Evolutionary conservation across 2,113 vertebrate species (phyloP).

Genomic region (Oncorhynchus tshawytscha): DNA sequence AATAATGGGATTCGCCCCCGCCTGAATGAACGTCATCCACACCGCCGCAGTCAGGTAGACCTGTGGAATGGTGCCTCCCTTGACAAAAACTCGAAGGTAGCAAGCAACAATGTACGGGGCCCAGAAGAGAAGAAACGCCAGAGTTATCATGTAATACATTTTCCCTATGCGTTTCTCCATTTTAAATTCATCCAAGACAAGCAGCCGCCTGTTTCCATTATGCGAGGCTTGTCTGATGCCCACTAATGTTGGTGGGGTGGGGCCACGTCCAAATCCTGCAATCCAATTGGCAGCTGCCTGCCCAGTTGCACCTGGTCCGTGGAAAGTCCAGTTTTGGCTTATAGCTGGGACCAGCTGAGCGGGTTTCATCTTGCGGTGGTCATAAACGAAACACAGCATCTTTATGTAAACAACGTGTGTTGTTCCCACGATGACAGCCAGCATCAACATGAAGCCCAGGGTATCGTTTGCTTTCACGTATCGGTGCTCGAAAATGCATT

Average conservation of each 20-base stretch:
- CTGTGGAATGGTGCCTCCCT: slow-evolving; percentile 82
- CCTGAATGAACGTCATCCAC: slow-evolving; percentile 96
- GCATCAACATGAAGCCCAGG: slow-evolving; percentile 92
- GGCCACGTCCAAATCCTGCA: slow-evolving; percentile 91
- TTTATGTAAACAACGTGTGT: slow-evolving; percentile 93
- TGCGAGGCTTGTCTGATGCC: slow-evolving; percentile 89
- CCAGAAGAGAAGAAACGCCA: slow-evolving; percentile 91
- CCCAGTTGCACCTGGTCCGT: slow-evolving; percentile 91
- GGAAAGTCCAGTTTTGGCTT: slow-evolving; percentile 98
- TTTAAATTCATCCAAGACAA: slow-evolving; percentile 96
- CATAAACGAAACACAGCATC: slow-evolving; percentile 93
- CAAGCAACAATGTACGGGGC: slow-evolving; percentile 92
- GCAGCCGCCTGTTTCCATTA: slow-evolving; percentile 84
- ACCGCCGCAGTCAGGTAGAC: slow-evolving; percentile 89
- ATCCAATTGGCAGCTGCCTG: slow-evolving; percentile 98
- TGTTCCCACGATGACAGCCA: slow-evolving; percentile 86
- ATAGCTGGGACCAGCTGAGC: slow-evolving; percentile 92
- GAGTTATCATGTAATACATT: slow-evolving; percentile 96
- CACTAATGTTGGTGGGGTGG: slow-evolving; percentile 91
- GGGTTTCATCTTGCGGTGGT: slow-evolving; percentile 96
- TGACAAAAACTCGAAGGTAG: slow-evolving; percentile 89
- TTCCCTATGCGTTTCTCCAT: slow-evolving; percentile 94
- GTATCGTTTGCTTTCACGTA: slow-evolving; percentile 92
- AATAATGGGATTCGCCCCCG: slow-evolving; percentile 91
- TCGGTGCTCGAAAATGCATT: slow-evolving; percentile 94